Evolutionary conservation across 2,113 vertebrate genomes (phyloP).

Genomic region (Peromyscus californicus): DNA sequence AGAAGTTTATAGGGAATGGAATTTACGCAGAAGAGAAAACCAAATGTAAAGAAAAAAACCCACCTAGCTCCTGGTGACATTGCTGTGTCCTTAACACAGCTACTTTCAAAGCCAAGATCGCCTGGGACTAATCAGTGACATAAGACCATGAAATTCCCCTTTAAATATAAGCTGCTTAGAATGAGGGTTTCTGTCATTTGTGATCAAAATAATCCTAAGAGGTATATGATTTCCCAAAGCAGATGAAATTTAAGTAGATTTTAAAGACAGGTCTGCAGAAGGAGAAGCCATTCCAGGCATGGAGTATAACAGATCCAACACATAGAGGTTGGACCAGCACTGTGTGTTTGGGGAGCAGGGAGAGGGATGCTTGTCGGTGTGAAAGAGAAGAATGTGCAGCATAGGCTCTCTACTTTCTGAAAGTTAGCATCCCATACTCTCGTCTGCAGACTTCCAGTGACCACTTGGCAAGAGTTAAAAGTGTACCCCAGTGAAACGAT

Average conservation of each 20-base stretch:
- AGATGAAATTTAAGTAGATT: neutral
- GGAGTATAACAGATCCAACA: neutral
- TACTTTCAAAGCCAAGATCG: neutral
- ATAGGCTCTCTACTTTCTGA: neutral
- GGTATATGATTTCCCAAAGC: neutral
- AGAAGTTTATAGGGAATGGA: neutral
- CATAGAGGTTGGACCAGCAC: neutral
- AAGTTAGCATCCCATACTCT: neutral
- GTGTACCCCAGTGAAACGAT: neutral
- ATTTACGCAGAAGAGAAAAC: neutral
- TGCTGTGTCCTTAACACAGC: neutral
- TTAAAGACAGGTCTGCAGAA: neutral
- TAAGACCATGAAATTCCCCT: slow-evolving; percentile 3
- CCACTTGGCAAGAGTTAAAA: neutral
- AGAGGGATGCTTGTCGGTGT: neutral
- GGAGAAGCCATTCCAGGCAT: neutral
- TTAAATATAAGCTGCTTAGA: slow-evolving; percentile 45
- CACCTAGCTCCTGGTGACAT: neutral
- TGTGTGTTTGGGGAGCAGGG: neutral
- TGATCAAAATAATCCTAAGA: slow-evolving; percentile 52
- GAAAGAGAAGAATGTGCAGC: neutral
- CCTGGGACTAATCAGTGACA: neutral
- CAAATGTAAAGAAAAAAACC: neutral
- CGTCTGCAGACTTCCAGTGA: neutral
- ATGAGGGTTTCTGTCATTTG: slow-evolving; percentile 38